Conservation (phyloP, 2,888 invertebrate genomes). For the Willowsia nigromaculata region DNA sequence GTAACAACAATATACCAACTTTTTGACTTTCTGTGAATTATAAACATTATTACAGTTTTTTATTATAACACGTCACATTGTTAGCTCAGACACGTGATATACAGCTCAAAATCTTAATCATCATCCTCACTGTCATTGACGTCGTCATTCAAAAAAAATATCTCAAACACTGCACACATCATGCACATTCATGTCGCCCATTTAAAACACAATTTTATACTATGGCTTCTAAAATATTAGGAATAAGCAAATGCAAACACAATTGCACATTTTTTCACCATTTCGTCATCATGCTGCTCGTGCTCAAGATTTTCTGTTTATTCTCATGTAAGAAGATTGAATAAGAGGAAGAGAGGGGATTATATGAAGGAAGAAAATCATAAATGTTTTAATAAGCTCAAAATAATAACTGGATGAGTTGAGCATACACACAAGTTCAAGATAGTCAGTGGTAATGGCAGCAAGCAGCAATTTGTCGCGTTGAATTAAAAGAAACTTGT, state of each 20-base stretch:
- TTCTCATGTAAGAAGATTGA: not conserved
- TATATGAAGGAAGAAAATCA: not conserved
- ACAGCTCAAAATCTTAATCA: conserved; percentile 20
- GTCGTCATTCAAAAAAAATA: conserved; percentile 17
- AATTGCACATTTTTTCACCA: not conserved
- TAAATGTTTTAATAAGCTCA: not conserved
- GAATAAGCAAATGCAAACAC: not conserved
- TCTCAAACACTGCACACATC: not conserved
- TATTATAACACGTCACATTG: conserved; percentile 30
- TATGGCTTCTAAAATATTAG: not conserved
- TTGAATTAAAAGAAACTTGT: not conserved
- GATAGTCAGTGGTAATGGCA: not conserved
- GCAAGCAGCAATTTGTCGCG: not conserved
- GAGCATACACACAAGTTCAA: not conserved
- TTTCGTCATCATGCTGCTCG: not conserved
- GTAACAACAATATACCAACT: not conserved
- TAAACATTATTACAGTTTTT: not conserved
- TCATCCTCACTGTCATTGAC: not conserved
- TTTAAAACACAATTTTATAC: not conserved
- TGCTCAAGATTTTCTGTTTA: not conserved
- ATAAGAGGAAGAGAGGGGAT: not conserved
- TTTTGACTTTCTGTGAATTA: conserved; percentile 20
- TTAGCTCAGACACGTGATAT: conserved; percentile 35
- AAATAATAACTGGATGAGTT: not conserved
- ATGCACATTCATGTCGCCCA: not conserved